A percentile compares a stretch with the other conserved stretches of the same genome.
Conservation (phyloP, 2,797 vertebrate species). For the Propithecus deckenii region DNA sequence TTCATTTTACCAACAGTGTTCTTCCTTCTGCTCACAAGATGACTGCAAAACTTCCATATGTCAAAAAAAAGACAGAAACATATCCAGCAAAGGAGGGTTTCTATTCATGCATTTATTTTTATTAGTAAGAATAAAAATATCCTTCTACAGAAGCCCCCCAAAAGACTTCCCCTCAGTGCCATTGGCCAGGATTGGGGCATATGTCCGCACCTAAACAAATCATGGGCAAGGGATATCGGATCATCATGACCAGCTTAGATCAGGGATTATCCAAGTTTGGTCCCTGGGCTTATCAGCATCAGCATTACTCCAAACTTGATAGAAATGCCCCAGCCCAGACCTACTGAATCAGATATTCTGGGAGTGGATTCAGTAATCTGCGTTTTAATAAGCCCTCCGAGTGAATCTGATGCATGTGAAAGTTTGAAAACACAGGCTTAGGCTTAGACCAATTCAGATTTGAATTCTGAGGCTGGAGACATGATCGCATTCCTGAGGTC, state of each 20-base stretch:
- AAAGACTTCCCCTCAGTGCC: not conserved
- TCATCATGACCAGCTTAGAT: not conserved
- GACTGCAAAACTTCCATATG: too few species aligned
- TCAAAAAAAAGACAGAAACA: too few species aligned
- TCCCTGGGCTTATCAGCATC: not conserved
- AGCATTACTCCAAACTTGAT: not conserved
- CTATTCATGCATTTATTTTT: too few species aligned
- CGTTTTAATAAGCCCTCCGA: not conserved
- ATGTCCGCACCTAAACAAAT: not conserved
- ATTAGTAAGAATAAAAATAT: too few species aligned
- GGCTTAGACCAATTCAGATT: not conserved
- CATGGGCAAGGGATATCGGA: not conserved
- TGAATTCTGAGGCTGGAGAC: not conserved
- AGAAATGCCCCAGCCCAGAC: not conserved
- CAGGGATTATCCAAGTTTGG: not conserved
- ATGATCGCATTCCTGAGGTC: not conserved
- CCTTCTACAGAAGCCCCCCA: too few species aligned
- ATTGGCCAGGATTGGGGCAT: not conserved
- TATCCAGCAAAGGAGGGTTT: too few species aligned
- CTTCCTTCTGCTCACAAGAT: too few species aligned
- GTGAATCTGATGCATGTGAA: not conserved
- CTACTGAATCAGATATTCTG: not conserved
- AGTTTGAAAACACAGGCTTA: not conserved
- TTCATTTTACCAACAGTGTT: too few species aligned
- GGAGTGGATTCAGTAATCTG: not conserved